Percentiles rank a stretch among this genome's conserved stretches.
Conservation (phyloP, 2,113 vertebrate genomes). For the Nibea albiflora region DNA sequence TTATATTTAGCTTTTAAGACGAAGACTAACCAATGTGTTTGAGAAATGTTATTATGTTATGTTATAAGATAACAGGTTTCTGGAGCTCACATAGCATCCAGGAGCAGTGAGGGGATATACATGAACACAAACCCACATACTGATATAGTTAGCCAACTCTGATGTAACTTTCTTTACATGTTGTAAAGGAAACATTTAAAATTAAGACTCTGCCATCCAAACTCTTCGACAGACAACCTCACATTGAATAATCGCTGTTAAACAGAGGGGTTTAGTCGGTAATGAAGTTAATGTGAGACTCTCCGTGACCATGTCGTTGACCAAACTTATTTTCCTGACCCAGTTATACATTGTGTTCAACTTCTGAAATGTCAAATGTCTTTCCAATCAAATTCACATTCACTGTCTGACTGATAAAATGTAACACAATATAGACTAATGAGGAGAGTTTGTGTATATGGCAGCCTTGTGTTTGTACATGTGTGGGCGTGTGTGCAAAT, state of each 20-base stretch:
- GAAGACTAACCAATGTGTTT: too few species aligned
- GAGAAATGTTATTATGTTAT: too few species aligned
- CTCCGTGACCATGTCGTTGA: background rate
- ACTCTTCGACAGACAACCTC: too few species aligned
- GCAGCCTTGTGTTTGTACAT: background rate
- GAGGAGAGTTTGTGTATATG: constrained; percentile 39
- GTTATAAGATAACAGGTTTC: too few species aligned
- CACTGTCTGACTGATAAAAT: constrained; percentile 52
- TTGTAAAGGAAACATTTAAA: too few species aligned
- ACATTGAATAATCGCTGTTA: background rate
- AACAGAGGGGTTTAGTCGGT: background rate
- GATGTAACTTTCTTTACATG: too few species aligned
- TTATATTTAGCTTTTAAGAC: too few species aligned
- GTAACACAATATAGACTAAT: constrained; percentile 62
- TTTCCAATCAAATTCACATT: constrained; percentile 48
- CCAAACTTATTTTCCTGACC: constrained; percentile 4
- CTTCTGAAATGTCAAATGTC: constrained; percentile 41
- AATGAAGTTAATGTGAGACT: background rate
- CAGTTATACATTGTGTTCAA: background rate
- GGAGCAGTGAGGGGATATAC: too few species aligned
- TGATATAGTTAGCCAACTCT: too few species aligned
- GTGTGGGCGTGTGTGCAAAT: background rate
- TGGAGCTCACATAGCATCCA: too few species aligned
- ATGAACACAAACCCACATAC: too few species aligned
- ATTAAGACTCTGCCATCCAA: too few species aligned